Conservation (phyloP, 30 jellyfish, hydroid and myxozoan genomes). For the Aurelia aurita region DNA sequence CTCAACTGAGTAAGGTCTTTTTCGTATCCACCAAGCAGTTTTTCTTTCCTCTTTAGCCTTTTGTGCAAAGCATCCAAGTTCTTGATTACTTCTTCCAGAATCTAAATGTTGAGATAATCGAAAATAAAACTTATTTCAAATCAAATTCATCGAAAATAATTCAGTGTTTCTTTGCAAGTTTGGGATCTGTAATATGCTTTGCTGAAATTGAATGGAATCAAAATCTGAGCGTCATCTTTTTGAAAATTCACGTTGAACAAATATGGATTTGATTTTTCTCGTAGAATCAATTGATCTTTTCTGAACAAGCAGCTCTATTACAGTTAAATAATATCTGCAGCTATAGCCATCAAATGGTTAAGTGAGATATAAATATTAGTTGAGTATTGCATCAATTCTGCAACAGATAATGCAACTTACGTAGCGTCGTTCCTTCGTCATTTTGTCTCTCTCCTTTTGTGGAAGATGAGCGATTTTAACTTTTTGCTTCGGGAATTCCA, state of each 20-base stretch:
- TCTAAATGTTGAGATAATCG: constrained; percentile 25
- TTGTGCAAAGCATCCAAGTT: constrained; percentile 43
- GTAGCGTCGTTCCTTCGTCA: constrained; percentile 28
- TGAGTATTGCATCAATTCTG: background rate
- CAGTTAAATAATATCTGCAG: too few species aligned
- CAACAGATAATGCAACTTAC: constrained; percentile 13
- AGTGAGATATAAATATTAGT: background rate
- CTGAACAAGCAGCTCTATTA: too few species aligned
- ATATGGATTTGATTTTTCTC: too few species aligned
- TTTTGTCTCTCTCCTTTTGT: constrained; percentile 43
- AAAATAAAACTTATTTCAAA: too few species aligned
- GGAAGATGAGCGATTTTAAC: constrained; percentile 60
- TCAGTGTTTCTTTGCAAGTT: too few species aligned
- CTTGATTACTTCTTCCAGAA: constrained; percentile 42
- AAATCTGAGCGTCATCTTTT: too few species aligned
- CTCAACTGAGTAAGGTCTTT: constrained; percentile 75
- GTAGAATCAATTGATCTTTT: too few species aligned
- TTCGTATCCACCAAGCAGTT: constrained; percentile 79
- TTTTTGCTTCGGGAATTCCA: constrained; percentile 29
- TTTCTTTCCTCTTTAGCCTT: constrained; percentile 70
- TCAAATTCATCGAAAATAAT: too few species aligned
- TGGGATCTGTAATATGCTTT: too few species aligned
- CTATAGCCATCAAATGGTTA: background rate
- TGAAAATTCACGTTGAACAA: too few species aligned
- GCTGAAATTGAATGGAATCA: too few species aligned